Evolutionary conservation across 2,888 invertebrate species (phyloP).

Genomic region (Leptinotarsa juncta): DNA sequence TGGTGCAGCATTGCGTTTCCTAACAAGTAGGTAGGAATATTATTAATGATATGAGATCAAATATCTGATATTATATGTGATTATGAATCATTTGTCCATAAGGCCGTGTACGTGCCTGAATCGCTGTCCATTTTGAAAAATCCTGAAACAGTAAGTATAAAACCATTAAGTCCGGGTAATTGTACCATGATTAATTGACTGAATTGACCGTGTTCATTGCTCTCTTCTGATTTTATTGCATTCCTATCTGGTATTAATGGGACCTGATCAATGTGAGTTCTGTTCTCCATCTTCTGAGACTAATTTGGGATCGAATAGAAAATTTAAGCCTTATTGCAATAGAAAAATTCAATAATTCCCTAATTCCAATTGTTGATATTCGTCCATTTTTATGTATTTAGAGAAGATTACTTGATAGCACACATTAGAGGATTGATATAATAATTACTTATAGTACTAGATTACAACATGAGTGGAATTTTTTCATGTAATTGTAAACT

Average conservation of each 20-base stretch:
- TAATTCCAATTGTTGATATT: no score
- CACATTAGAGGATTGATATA: no score
- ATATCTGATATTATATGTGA: constrained; percentile 54
- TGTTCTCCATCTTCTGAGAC: not conserved
- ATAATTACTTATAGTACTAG: no score
- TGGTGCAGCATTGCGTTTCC: constrained; percentile 44
- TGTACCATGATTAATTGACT: constrained; percentile 50
- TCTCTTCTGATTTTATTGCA: constrained; percentile 30
- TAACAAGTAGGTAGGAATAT: constrained; percentile 46
- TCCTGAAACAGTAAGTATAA: constrained; percentile 48
- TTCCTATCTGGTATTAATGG: constrained; percentile 30
- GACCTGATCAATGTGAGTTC: not conserved
- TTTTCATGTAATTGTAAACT: no score
- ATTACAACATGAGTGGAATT: no score
- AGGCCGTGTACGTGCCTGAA: constrained; percentile 46
- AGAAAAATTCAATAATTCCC: no score
- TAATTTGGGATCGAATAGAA: no score
- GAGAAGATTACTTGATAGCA: no score
- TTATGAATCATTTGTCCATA: constrained; percentile 55
- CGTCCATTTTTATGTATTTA: no score
- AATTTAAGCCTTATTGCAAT: no score
- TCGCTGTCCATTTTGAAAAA: constrained; percentile 43
- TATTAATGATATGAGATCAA: constrained; percentile 60
- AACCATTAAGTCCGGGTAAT: constrained; percentile 49
- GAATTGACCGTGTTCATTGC: constrained; percentile 30